Base-by-base conservation (phyloP, 1,140 invertebrate genomes). In the Carcinoscorpius rotundicauda region DNA sequence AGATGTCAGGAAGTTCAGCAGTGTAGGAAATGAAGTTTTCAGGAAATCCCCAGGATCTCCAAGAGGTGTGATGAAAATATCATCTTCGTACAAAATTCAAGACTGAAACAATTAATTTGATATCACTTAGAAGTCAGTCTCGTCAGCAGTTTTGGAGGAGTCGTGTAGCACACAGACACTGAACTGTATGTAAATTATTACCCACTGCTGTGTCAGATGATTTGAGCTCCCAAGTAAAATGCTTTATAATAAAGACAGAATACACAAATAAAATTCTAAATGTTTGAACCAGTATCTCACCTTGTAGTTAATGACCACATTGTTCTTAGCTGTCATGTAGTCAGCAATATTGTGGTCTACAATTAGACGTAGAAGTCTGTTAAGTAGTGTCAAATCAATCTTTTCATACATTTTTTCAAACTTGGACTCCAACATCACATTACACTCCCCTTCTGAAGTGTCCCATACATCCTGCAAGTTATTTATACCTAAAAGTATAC, bases 311-410 rank as follows among this genome's bases (percentile, higher is more conserved):
- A 99, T 98, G 49, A 98, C 91, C 49, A 99, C 93, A 78, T 99
- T 99, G 78, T 98, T 98, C 76, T 99, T 99, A 5, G 97, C 95
- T 3, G 97, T 98, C 94, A 99, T 99, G 75, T 99, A 99, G 87
- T 99, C 97, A 72, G 97, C 97, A 75, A 99, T 99, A 75, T 99
- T 99, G 78, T 99, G 97, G 80, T 99, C 97, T 3, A 99, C 96
- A 72, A 99, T 98, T 6, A 99, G 77, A 68, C 96, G 84, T 4
- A 99, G 78, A 64, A 99, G 77, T 78, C 97, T 85, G 80, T 99
- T 99, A 2, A 99, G 84, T 4, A 99, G 78, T 0, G 97, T 99
- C 72, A 99, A 83, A 84, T 99, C 97, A 70, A 99, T 99, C 78
- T 99, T 99, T 76, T 99, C 97, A 73, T 98, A 99, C 10, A 99